Evolutionary conservation across 2,888 invertebrate genomes (phyloP), one percentile per base, ranked within the genome.

Genomic region (Thymelicus acteon): DNA sequence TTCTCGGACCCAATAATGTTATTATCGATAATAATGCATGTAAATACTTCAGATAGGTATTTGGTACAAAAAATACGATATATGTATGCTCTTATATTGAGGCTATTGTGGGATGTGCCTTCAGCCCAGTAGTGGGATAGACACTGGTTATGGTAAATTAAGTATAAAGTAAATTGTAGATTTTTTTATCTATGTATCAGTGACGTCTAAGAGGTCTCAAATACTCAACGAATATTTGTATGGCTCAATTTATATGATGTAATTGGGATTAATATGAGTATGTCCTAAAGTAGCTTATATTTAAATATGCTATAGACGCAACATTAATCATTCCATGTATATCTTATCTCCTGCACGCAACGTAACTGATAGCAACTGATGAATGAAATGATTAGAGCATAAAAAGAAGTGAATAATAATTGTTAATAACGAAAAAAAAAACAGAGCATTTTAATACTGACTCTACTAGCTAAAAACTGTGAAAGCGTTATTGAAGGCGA

Each of bases 311-410:
- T 52, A 52, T 19, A 19, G 52, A 52, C 15, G 8, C 52, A 52
- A 52, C 52, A 52, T 52, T 52, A 52, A 52, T 52, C 19, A 19
- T 52, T 52, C 52, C 19, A 19, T 52, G 52, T 52, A 19, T 48
- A 52, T 52, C 52, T 52, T 52, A 52, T 52, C 52, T 52, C 8
- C 6, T 52, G 19, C 15, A 52, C 15, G 8, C 52, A 52, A 52
- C 19, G 19, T 52, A 52, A 52, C 52, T 52, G 52, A 52, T 52
- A 52, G 7, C 52, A 52, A 7, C 52, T 52, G 15, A 7, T 52
- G 52, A 52, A 52, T 52, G 52, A 52, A 52, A 52, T 52, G 0
- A 52, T 52, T 52, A 7, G 52, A 13, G 2, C 52, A 52, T 15
- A 52, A 6, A 7, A 52, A 19, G 13, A 6, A 52, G 19, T 52